A percentile compares a stretch with the other conserved stretches of the same genome.
phyloP scores from a whole-genome alignment of 1,140 invertebrate genomes.

The Microplitis mediator region DNA sequence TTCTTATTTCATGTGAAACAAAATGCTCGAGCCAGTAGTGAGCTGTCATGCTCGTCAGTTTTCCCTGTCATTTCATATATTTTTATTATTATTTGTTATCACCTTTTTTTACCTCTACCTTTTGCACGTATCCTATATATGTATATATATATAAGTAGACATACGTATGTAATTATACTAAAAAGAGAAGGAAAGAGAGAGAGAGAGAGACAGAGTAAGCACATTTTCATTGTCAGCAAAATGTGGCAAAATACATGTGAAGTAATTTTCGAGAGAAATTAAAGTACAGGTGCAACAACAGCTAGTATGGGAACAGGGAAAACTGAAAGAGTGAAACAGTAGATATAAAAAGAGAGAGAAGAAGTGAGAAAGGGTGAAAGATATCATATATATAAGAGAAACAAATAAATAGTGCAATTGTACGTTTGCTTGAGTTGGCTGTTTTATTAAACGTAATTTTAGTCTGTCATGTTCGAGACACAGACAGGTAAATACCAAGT shows the following conservation, averaged over 20 bases:
- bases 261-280: neutral
- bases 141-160: neutral
- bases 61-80: neutral
- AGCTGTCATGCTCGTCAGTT: conserved; percentile 12
- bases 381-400: no score
- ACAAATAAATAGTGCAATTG: neutral
- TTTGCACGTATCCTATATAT: neutral
- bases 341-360: neutral
- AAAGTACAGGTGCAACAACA: neutral
- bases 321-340: neutral
- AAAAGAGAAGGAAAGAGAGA: neutral
- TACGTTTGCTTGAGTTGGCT: neutral
- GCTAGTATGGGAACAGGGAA: neutral
- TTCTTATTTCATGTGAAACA: neutral
- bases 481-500: conserved; percentile 3
- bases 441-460: conserved; percentile 15
- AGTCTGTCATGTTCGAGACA: conserved; percentile 19
- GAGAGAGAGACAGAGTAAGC: neutral
- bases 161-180: neutral
- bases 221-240: neutral
- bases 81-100: neutral
- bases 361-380: neutral
- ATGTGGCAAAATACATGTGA: neutral
- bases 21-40: neutral
- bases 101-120: neutral